Conservation (phyloP, 2,888 invertebrate species). For the Urechis unicinctus region DNA sequence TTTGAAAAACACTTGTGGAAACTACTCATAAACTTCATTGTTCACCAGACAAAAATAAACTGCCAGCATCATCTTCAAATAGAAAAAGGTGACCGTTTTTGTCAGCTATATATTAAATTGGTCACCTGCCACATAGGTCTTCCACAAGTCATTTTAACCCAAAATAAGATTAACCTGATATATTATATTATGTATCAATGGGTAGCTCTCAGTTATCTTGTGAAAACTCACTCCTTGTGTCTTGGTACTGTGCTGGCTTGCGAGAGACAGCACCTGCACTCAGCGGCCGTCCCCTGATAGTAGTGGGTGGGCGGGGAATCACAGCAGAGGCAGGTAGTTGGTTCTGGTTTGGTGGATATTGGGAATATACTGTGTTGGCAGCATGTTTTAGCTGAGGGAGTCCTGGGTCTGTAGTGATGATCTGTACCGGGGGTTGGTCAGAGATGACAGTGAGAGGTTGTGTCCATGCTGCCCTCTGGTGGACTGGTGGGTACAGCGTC, state of each 20-base stretch:
- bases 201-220: too few relatives aligned
- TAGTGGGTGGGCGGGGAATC: slow-evolving; percentile 31
- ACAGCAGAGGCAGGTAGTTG: too few relatives aligned
- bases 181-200: too few relatives aligned
- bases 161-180: too few relatives aligned
- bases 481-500: slow-evolving; percentile 23
- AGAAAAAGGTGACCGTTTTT: too few relatives aligned
- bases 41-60: not conserved
- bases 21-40: not conserved
- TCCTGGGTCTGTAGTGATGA: slow-evolving; percentile 22
- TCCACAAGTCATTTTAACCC: too few relatives aligned
- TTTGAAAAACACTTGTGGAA: too few relatives aligned
- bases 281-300: slow-evolving; percentile 34
- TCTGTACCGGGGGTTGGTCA: slow-evolving; percentile 1
- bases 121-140: too few relatives aligned
- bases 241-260: not conserved
- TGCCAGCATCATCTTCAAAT: not conserved
- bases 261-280: slow-evolving; percentile 32
- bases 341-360: not conserved
- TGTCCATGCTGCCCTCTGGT: slow-evolving; percentile 37
- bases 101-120: too few relatives aligned
- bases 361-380: slow-evolving; percentile 6
- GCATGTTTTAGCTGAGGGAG: slow-evolving; percentile 14
- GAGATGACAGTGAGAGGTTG: slow-evolving; percentile 20
- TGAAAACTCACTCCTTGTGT: too few relatives aligned